Evolutionary conservation across 2,888 invertebrate genomes (phyloP).

Genomic region (Vesta saturnalis): DNA sequence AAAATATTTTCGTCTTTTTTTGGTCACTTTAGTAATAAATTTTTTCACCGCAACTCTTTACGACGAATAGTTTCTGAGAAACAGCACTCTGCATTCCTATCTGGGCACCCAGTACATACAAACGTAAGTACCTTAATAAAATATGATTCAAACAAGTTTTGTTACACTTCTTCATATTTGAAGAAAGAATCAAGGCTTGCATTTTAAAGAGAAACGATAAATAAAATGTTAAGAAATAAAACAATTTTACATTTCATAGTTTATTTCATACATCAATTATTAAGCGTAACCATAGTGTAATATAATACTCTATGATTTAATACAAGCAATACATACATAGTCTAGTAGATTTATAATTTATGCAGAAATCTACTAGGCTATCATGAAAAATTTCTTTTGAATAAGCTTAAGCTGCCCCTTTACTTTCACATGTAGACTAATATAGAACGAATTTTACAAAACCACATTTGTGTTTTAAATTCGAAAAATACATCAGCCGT

Average conservation of each 20-base stretch:
- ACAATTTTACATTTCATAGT: slow-evolving; percentile 14
- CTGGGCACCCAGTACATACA: too few species aligned
- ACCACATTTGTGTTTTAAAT: not conserved
- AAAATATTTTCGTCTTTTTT: too few species aligned
- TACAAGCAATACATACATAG: slow-evolving; percentile 28
- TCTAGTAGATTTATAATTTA: slow-evolving; percentile 31
- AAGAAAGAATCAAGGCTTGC: too few species aligned
- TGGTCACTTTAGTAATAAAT: too few species aligned
- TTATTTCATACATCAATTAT: slow-evolving; percentile 32
- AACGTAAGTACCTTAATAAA: too few species aligned
- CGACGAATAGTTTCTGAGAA: too few species aligned
- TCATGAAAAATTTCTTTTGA: slow-evolving; percentile 31
- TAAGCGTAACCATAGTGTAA: slow-evolving; percentile 34
- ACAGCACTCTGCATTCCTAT: too few species aligned
- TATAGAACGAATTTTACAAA: slow-evolving; percentile 19
- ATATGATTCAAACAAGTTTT: too few species aligned
- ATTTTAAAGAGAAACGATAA: too few species aligned
- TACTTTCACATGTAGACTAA: slow-evolving; percentile 52
- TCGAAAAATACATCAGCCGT: not conserved
- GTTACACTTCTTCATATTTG: too few species aligned
- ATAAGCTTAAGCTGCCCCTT: slow-evolving; percentile 61
- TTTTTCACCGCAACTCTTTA: too few species aligned
- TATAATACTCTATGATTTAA: slow-evolving; percentile 27
- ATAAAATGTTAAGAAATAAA: not conserved
- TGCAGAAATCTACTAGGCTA: slow-evolving; percentile 44